Percentiles rank a stretch among this genome's conserved stretches.
phyloP scores from a whole-genome alignment of 1,140 invertebrate genomes.

The Ruditapes philippinarum region DNA sequence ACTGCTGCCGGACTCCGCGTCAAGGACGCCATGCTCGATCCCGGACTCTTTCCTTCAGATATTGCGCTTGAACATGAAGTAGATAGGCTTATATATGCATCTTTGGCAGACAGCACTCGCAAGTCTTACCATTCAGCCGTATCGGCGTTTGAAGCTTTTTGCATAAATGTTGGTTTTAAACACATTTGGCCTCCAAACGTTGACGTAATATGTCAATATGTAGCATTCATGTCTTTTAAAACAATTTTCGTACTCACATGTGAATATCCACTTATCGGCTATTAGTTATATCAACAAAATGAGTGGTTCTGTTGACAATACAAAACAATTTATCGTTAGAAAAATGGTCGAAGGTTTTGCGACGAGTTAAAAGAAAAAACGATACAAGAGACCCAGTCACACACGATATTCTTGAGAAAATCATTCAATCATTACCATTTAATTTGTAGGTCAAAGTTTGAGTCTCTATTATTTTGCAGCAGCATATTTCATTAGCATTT shows the following conservation, averaged over 20 bases:
- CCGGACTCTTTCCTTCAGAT: constrained; percentile 29
- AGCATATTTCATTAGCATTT: neutral
- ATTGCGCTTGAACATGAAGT: constrained; percentile 49
- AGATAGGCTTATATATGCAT: constrained; percentile 16
- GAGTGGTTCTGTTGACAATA: neutral
- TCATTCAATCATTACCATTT: neutral
- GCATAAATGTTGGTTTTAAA: neutral
- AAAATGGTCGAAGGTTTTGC: constrained; percentile 41
- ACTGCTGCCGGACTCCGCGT: constrained; percentile 11
- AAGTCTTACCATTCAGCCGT: neutral
- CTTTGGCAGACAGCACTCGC: constrained; percentile 8
- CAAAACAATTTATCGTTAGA: constrained; percentile 35
- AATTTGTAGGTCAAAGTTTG: neutral
- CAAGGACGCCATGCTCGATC: neutral
- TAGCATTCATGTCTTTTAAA: constrained; percentile 35
- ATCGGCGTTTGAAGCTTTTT: too few relatives aligned
- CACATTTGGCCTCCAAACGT: constrained; percentile 35
- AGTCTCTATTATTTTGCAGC: neutral
- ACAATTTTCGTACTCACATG: neutral
- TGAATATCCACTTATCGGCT: constrained; percentile 18
- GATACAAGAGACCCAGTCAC: constrained; percentile 13
- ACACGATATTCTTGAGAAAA: neutral
- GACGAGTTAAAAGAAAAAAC: neutral
- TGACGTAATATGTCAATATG: constrained; percentile 11
- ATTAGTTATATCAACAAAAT: constrained; percentile 33